phyloP scores from a whole-genome alignment of 2,113 vertebrate genomes.

The Lepus timidus region DNA sequence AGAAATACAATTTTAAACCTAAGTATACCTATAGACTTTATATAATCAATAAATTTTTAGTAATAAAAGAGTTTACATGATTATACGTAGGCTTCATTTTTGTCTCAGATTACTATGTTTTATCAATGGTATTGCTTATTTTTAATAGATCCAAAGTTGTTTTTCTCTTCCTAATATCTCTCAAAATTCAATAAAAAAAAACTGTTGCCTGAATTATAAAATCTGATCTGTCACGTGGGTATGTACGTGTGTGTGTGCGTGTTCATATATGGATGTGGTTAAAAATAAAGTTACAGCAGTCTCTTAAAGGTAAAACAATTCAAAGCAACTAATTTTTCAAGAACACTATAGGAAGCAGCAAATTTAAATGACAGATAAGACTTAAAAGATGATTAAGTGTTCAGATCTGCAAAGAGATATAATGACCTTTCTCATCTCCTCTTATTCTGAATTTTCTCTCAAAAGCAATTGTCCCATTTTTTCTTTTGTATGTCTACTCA shows the following conservation, averaged over 20 bases:
- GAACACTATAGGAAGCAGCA: background rate
- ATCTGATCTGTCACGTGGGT: background rate
- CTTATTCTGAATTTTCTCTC: background rate
- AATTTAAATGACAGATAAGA: background rate
- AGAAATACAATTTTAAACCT: background rate
- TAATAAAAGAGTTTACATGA: background rate
- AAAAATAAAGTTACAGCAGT: background rate
- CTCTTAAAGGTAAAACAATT: slow-evolving; percentile 4
- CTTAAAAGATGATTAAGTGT: background rate
- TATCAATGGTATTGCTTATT: background rate
- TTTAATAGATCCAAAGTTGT: background rate
- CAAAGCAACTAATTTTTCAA: background rate
- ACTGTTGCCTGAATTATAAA: background rate
- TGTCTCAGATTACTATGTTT: background rate
- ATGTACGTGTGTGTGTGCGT: background rate
- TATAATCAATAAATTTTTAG: background rate
- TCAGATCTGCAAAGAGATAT: background rate
- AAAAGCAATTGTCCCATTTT: background rate
- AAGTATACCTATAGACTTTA: background rate
- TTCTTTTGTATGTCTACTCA: background rate
- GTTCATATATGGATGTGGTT: background rate
- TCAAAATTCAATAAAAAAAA: background rate
- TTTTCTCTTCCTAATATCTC: background rate
- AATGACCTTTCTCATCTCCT: background rate
- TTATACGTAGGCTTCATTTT: background rate